Evolutionary conservation across 1,140 invertebrate genomes (phyloP).

Genomic region (Drosophila rufa): DNA sequence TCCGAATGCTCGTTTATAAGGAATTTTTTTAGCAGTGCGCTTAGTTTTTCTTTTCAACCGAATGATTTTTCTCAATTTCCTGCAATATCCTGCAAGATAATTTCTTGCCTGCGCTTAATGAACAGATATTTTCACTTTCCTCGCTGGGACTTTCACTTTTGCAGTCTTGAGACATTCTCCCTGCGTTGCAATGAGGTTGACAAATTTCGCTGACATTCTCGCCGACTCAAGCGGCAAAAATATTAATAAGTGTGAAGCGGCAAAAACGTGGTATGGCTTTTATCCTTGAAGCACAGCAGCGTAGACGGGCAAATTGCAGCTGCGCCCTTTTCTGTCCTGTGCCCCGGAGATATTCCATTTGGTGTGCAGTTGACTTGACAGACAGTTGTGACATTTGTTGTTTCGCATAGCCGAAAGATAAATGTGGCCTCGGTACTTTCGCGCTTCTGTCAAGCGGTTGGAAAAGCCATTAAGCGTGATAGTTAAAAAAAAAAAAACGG

Average conservation of each 20-base stretch:
- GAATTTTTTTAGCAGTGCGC: neutral
- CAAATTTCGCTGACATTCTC: slow-evolving; percentile 63
- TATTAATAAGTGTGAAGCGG: slow-evolving; percentile 39
- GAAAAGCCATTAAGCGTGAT: slow-evolving; percentile 33
- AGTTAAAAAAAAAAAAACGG: neutral
- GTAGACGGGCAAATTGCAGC: slow-evolving; percentile 25
- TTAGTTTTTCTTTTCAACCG: neutral
- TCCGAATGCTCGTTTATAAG: too few relatives aligned
- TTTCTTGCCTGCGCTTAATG: slow-evolving; percentile 4
- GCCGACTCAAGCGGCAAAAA: slow-evolving; percentile 11
- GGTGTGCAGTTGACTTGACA: slow-evolving; percentile 60
- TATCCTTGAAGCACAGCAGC: slow-evolving; percentile 41
- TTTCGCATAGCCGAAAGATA: slow-evolving; percentile 39
- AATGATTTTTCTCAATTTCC: slow-evolving; percentile 1
- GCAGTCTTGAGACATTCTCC: slow-evolving; percentile 52
- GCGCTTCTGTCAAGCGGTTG: slow-evolving; percentile 27
- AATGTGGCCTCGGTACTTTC: slow-evolving; percentile 28
- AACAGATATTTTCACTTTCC: slow-evolving; percentile 46
- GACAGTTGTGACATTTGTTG: slow-evolving; percentile 71
- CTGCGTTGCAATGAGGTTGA: slow-evolving; percentile 59
- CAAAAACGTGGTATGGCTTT: slow-evolving; percentile 18
- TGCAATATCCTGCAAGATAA: slow-evolving; percentile 3
- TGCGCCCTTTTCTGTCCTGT: slow-evolving; percentile 21
- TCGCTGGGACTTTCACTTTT: slow-evolving; percentile 20
- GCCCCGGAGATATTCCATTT: slow-evolving; percentile 46